Evolutionary conservation across 2,797 vertebrate species (phyloP).

Genomic region (Urocyon cinereoargenteus): DNA sequence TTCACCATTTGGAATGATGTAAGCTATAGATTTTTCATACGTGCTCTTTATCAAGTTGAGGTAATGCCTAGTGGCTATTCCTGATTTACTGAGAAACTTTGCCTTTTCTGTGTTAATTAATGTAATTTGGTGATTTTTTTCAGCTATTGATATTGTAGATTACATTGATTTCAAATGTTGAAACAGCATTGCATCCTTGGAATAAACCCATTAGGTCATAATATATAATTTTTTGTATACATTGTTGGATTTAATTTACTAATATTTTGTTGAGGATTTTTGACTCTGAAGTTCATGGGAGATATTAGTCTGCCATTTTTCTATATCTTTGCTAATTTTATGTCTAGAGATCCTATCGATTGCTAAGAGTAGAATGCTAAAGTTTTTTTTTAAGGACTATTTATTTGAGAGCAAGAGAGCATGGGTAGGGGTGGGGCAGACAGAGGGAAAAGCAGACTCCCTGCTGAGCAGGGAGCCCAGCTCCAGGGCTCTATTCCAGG

Average conservation of each 20-base stretch:
- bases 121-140: constrained; percentile 9
- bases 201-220: constrained; percentile 7
- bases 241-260: constrained; percentile 1
- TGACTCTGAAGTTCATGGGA: background rate
- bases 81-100: background rate
- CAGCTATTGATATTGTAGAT: background rate
- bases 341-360: background rate
- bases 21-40: background rate
- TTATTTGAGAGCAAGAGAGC: background rate
- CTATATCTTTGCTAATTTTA: constrained; percentile 3
- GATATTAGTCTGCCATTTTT: background rate
- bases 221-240: background rate
- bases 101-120: background rate
- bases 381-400: background rate
- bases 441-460: background rate
- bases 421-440: background rate
- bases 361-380: background rate
- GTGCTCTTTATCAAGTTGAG: background rate
- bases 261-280: background rate
- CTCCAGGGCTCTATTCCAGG: background rate
- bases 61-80: background rate
- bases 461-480: background rate
- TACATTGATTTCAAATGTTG: background rate
- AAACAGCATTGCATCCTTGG: background rate
- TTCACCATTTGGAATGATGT: background rate